Evolutionary conservation across 2,797 vertebrate species (phyloP), one percentile per base, ranked within the genome.

Genomic region (Podargus strigoides): DNA sequence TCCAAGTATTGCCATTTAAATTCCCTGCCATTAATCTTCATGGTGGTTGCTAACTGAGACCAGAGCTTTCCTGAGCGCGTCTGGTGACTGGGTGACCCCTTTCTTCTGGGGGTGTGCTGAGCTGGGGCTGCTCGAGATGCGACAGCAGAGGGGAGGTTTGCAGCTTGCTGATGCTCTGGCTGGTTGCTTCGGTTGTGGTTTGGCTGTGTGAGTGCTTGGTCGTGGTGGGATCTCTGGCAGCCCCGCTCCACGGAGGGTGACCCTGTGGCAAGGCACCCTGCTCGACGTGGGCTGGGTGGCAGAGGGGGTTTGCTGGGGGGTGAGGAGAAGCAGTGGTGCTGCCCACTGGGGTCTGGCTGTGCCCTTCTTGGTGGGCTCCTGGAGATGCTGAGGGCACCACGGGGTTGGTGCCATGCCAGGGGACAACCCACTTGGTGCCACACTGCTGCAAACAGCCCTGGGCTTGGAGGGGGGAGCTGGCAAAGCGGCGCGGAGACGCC

Each of bases 271-370:
- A 15, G 55, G 7, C 3, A 34, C 63, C 72, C 23, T 50, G 49
- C 49, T 50, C 27, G 5, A 17, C 27, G 10, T 26, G 70, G 56
- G 67, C 67, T 41, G 47, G 0, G 47, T 1, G 2, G 27, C 13
- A 23, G 21, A 12, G n/a, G 75, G 0, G 7, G 7, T 37, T 81
- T 7, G 21, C 20, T 10, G 70, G 53, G 53, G 4, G 14, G 6
- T 0, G 0, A 4, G 3, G 16, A 17, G 37, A 3, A 52, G 28
- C 50, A 4, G 1, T 0, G 32, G 32, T 55, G 46, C 21, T 39
- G 42, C 76, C 37, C 2, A 0, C 1, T 2, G 32, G 37, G 55
- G 49, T 79, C 41, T 26, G 9, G 27, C 53, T 20, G 32, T 28
- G 47, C 21, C 0, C 12, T 7, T 42, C 23, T 42, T 0, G 5